Conservation (phyloP, 2,113 vertebrate genomes). For the Nicator chloris region DNA sequence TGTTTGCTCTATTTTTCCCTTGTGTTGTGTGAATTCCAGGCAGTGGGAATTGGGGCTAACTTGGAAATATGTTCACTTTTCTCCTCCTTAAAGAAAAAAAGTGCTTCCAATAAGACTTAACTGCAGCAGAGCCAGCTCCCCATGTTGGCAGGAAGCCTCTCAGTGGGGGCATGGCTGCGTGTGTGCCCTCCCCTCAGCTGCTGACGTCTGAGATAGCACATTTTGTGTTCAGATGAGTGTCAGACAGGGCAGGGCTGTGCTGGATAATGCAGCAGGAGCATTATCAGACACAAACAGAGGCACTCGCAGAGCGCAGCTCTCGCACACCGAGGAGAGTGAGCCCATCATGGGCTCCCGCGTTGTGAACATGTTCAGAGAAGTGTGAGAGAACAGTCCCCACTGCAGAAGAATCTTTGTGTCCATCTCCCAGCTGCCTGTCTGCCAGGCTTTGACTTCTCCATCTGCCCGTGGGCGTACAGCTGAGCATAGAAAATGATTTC, state of each 20-base stretch:
- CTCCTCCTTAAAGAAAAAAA: background rate
- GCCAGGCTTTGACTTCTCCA: background rate
- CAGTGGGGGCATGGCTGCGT: background rate
- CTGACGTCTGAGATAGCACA: background rate
- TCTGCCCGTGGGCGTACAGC: background rate
- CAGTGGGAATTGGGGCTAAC: background rate
- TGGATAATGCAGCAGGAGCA: background rate
- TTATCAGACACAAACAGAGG: conserved; percentile 27
- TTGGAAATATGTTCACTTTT: background rate
- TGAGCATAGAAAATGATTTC: background rate
- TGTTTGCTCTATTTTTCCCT: background rate
- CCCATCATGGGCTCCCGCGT: fast-evolving
- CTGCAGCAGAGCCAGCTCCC: background rate
- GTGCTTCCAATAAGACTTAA: background rate
- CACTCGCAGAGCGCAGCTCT: fast-evolving
- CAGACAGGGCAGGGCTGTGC: background rate
- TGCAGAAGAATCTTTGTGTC: background rate
- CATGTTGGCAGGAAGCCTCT: background rate
- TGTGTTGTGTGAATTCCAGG: background rate
- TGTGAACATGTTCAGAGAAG: background rate
- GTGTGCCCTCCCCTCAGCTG: background rate
- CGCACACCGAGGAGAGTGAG: background rate
- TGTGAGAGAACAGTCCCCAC: background rate
- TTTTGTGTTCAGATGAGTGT: background rate
- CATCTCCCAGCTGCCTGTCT: background rate